Evolutionary conservation across 2,888 invertebrate species (phyloP), one percentile per base, ranked within the genome.

Genomic region (Ypsolopha sequella): DNA sequence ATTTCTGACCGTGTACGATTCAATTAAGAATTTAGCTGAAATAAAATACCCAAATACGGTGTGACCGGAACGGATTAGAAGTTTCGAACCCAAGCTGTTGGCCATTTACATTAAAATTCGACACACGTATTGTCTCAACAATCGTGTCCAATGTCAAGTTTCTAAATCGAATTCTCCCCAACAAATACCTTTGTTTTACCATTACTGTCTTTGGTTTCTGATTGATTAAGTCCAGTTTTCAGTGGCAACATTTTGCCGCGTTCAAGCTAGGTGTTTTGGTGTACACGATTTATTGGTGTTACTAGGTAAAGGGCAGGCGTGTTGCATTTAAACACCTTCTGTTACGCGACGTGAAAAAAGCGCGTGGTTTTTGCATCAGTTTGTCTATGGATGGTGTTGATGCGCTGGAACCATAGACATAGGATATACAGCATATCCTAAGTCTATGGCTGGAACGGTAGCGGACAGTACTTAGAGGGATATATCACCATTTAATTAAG

Each of bases 301-400:
- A 80, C 72, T 82, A 60, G 84, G 84, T 82, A 82, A 82, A 82
- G 80, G 84, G 82, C 82, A 75, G 70, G 71, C 70, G 68, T 62
- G 60, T 53, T 56, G 48, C 51, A 58, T 59, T 39, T 39, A 11
- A 9, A 39, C 10, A 39, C 39, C 7, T 10, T 11, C 10, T 6
- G 9, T 11, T 9, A 39, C 9, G 10, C 10, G 38, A 39, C 39
- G 9, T 39, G 39, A 6, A 11, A 39, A 39, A 39, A 39, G 24
- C 24, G 24, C 24, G 24, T 24, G 24, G 24, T 24, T 24, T 24
- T 24, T n/a, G n/a, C n/a, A n/a, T n/a, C n/a, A n/a, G n/a, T n/a
- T n/a, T 24, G 24, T 24, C 24, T 24, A 24, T 24, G 24, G 24
- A 2, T n/a, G n/a, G n/a, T n/a, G n/a, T 24, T 24, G 24, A 24